phyloP scores from a whole-genome alignment of 2,113 vertebrate genomes.

The Gallinago jamesoni region DNA sequence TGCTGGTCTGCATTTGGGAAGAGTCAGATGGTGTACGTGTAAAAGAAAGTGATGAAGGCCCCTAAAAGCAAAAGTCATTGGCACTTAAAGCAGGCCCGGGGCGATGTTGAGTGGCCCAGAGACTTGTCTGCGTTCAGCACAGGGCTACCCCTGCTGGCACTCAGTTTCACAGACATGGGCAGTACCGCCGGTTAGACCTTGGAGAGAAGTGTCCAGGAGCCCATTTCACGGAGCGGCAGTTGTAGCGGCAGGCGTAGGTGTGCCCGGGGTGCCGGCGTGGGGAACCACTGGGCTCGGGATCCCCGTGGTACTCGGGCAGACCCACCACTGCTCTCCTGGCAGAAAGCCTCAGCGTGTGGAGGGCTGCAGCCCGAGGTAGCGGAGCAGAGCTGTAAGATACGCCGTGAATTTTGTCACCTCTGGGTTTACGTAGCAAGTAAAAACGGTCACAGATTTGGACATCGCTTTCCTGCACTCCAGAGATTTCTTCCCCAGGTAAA shows the following conservation, averaged over 20 bases:
- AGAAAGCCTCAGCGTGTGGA: no score
- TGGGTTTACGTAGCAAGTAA: neutral
- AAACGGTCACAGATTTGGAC: neutral
- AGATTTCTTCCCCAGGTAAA: neutral
- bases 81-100: neutral
- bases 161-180: rapidly evolving
- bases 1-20: neutral
- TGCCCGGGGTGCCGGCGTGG: neutral
- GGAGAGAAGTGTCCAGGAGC: neutral
- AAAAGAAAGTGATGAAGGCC: neutral
- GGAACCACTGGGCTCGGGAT: neutral
- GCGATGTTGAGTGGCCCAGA: neutral
- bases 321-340: rapidly evolving
- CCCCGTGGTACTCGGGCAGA: neutral
- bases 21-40: neutral
- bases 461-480: neutral
- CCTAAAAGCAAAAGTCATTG: neutral
- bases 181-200: rapidly evolving
- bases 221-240: no score
- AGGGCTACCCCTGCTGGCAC: neutral
- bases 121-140: no score
- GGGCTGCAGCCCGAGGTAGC: neutral
- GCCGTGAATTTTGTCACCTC: neutral
- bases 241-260: neutral
- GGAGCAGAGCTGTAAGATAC: neutral